phyloP scores from a whole-genome alignment of 2,888 invertebrate species.

The Lucinisca nassula region DNA sequence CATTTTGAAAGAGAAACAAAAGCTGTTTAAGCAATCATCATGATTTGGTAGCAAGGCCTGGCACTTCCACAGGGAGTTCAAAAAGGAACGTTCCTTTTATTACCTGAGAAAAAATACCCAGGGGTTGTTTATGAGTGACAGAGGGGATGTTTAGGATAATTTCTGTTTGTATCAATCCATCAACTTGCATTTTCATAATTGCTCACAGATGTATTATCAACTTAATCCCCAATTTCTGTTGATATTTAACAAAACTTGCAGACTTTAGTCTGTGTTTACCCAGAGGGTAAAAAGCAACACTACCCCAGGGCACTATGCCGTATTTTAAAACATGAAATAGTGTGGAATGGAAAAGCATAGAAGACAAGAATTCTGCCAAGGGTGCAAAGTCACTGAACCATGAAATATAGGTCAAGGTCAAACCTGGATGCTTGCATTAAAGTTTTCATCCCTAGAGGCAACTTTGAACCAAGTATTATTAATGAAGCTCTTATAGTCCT shows the following conservation, averaged over 20 bases:
- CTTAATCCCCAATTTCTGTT: not conserved
- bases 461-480: too few relatives aligned
- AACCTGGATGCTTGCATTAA: too few relatives aligned
- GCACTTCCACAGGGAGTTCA: conserved; percentile 30
- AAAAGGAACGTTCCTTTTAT: conserved; percentile 23
- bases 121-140: conserved; percentile 1
- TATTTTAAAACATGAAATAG: too few relatives aligned
- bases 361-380: too few relatives aligned
- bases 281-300: too few relatives aligned
- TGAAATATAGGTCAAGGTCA: too few relatives aligned
- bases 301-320: too few relatives aligned
- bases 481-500: too few relatives aligned
- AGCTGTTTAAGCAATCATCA: not conserved
- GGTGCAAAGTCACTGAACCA: too few relatives aligned
- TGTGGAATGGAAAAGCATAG: too few relatives aligned
- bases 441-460: too few relatives aligned
- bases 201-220: conserved; percentile 19
- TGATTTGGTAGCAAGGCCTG: not conserved
- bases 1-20: not conserved
- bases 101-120: conserved; percentile 1
- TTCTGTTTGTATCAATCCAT: conserved; percentile 14
- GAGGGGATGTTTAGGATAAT: conserved; percentile 5
- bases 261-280: not conserved
- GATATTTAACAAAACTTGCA: not conserved
- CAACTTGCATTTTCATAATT: conserved; percentile 7